Evolutionary conservation across 2,113 vertebrate species (phyloP).

Genomic region (Cephalopholis sonnerati): DNA sequence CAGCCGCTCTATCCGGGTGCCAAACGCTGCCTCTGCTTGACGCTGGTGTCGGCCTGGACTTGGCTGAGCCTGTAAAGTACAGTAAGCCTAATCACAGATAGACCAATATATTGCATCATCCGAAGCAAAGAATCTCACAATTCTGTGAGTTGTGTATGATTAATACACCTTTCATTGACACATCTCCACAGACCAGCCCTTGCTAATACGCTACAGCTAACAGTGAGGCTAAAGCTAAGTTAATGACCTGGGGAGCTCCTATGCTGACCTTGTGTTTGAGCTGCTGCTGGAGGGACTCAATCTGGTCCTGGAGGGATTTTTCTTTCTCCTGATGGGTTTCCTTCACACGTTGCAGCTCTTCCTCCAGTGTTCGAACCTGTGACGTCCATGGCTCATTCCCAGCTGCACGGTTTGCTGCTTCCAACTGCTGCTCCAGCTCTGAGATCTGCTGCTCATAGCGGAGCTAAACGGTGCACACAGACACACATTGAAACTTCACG

Average conservation of each 20-base stretch:
- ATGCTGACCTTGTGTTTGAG: slow-evolving; percentile 79
- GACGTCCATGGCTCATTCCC: slow-evolving; percentile 43
- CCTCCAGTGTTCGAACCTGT: slow-evolving; percentile 72
- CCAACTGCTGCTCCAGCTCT: slow-evolving; percentile 86
- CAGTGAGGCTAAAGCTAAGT: not conserved
- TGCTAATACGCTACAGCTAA: too few relatives aligned
- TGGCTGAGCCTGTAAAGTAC: slow-evolving; percentile 59
- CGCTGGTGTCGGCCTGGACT: slow-evolving; percentile 76
- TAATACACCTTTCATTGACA: too few relatives aligned
- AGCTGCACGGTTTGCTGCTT: slow-evolving; percentile 34
- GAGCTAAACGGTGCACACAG: slow-evolving; percentile 80
- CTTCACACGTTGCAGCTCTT: slow-evolving; percentile 83
- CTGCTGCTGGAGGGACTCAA: slow-evolving; percentile 85
- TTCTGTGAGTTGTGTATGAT: not conserved
- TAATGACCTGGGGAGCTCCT: not conserved
- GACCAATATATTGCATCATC: not conserved
- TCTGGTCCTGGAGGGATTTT: slow-evolving; percentile 67
- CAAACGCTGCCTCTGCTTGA: slow-evolving; percentile 84
- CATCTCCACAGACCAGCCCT: too few relatives aligned
- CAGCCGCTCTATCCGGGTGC: slow-evolving; percentile 85
- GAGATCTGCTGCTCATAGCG: slow-evolving; percentile 91
- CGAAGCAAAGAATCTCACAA: not conserved
- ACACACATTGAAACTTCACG: not conserved
- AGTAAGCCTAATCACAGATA: not conserved
- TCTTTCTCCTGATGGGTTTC: slow-evolving; percentile 79